Percentiles rank a stretch among this genome's conserved stretches.
Evolutionary conservation across 2,888 invertebrate genomes (phyloP).

Genomic region (Plutella xylostella): DNA sequence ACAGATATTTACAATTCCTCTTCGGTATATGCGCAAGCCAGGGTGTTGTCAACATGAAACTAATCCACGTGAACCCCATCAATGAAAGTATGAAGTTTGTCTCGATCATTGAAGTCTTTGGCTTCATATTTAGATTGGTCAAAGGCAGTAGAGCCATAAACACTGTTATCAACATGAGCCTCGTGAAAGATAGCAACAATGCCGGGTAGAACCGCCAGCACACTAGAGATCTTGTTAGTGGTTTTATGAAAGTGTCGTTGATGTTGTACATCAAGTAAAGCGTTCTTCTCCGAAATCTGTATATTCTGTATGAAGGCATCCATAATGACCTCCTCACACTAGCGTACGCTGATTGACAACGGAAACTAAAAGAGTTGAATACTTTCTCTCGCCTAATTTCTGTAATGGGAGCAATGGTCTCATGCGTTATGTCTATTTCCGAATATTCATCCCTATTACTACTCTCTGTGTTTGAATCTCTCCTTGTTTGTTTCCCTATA

Average conservation of each 20-base stretch:
- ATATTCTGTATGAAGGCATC: slow-evolving; percentile 56
- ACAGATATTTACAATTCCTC: slow-evolving; percentile 54
- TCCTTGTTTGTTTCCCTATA: slow-evolving; percentile 51
- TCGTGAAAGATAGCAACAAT: slow-evolving; percentile 43
- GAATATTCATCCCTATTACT: slow-evolving; percentile 38
- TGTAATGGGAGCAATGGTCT: slow-evolving; percentile 51
- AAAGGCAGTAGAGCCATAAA: slow-evolving; percentile 42
- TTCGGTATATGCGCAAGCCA: slow-evolving; percentile 57
- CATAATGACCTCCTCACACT: slow-evolving; percentile 44
- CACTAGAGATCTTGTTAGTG: slow-evolving; percentile 51
- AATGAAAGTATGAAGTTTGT: slow-evolving; percentile 53
- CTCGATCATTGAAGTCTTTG: slow-evolving; percentile 45
- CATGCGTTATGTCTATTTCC: slow-evolving; percentile 53
- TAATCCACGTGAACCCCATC: slow-evolving; percentile 59
- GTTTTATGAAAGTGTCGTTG: slow-evolving; percentile 57
- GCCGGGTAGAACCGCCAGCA: slow-evolving; percentile 62
- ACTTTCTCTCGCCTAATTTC: slow-evolving; percentile 55
- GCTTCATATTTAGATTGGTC: slow-evolving; percentile 44
- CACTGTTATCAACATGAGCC: slow-evolving; percentile 44
- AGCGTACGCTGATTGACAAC: slow-evolving; percentile 50
- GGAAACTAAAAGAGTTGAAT: slow-evolving; percentile 54
- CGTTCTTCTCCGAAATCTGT: slow-evolving; percentile 44
- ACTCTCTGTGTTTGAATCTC: slow-evolving; percentile 38
- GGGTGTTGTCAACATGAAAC: slow-evolving; percentile 52
- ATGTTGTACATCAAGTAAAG: slow-evolving; percentile 43